Base-by-base conservation (phyloP, 1,140 invertebrate species). In the Frieseomelitta varia region DNA sequence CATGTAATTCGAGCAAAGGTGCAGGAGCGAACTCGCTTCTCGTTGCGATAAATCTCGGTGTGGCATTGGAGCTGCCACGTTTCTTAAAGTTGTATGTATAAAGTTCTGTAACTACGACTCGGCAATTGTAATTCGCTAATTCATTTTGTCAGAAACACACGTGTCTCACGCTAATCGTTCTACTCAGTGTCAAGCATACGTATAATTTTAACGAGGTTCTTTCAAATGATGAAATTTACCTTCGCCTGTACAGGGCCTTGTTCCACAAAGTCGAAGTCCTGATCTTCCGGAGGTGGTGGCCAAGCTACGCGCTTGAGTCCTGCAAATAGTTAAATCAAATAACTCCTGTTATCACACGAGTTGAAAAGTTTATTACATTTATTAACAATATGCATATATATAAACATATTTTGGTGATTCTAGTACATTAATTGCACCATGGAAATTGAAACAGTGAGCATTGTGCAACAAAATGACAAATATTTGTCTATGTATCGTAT, bases 291-390 rank as follows among this genome's bases (percentile, higher is more conserved):
- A 91, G 96, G 96, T 91, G 97, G 97, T 81, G 97, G 97, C 97
- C 97, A 98, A 92, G 97, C 97, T 90, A 98, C 97, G 94, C 97
- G 96, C 95, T 97, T 98, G 87, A 97, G 95, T 93, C 96, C 97
- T 97, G 94, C 3, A 95, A 82, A 79, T 34, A 85, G 73, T 30
- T 30, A 30, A 2, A 30, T 30, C 21, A 6, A 80, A 78, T 4
- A 53, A 69, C 15, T 30, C 12, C 19, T 34, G 12, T 58, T 8
- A 17, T n/a, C 11, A 39, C 4, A 21, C 4, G 3, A 47, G 27
- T 51, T 6, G 10, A 47, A 47, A 30, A 21, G 12, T 30, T 12
- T 21, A 55, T 30, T 55, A 73, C 24, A 61, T 61, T 61, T n/a
- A 61, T n/a, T n/a, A 4, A n/a, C 12, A 53, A 30, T 19, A 4